These are phyloP conservation scores for Apodemus speciosus DNA, from an alignment of 2,113 vertebrate species.

Conservation along the genomic window DNA sequence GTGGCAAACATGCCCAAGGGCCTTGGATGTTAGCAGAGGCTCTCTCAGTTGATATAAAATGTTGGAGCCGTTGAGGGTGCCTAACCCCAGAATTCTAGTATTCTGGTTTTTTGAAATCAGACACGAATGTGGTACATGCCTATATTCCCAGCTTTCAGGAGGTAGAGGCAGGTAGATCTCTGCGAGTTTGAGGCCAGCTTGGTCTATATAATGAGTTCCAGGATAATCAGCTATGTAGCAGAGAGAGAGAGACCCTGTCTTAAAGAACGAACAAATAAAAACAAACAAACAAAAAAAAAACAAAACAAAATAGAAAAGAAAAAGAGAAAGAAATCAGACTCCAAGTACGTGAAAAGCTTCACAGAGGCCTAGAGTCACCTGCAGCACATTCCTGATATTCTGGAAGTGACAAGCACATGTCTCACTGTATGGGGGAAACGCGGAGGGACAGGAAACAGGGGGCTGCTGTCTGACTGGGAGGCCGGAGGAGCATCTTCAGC, in stretches of 20 bases:
- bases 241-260: not conserved
- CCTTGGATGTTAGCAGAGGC: no score
- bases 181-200: not conserved
- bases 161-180: not conserved
- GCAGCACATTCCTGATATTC: not conserved
- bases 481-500: not conserved
- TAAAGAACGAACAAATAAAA: not conserved
- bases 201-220: not conserved
- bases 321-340: not conserved
- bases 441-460: not conserved
- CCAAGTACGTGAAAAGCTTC: not conserved
- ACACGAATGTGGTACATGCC: no score
- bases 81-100: not conserved
- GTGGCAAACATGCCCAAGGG: not conserved
- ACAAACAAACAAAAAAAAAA: no score
- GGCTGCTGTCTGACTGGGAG: not conserved
- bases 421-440: accelerated
- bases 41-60: accelerated
- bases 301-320: not conserved
- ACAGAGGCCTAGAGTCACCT: not conserved
- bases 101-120: not conserved
- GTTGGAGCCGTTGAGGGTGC: accelerated
- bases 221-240: not conserved
- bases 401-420: not conserved
- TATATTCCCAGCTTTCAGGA: not conserved